These are phyloP conservation scores for Tethya wilhelma DNA, from an alignment of 37 sponge, comb jelly and placozoan genomes.

Conservation along the genomic window DNA sequence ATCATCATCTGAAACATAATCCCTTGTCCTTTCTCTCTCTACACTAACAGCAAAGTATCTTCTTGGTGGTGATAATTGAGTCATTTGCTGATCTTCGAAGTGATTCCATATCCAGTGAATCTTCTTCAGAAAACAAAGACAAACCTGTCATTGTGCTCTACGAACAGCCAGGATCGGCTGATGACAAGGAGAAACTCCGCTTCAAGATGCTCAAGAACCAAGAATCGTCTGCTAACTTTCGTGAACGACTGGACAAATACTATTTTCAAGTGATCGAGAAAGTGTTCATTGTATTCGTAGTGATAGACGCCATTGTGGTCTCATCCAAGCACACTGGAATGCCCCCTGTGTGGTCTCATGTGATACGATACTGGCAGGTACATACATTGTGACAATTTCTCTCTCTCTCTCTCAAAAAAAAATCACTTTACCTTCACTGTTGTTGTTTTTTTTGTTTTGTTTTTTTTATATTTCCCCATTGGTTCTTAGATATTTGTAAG, in stretches of 20 bases:
- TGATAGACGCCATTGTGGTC: conserved; percentile 64
- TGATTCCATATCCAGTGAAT: conserved; percentile 36
- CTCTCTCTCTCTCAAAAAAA: not conserved
- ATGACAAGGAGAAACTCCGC: conserved; percentile 24
- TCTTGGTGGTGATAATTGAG: conserved; percentile 86
- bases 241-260: not conserved
- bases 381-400: not conserved
- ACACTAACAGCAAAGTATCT: conserved; percentile 67
- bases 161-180: not conserved
- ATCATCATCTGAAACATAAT: not conserved
- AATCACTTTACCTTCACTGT: no score
- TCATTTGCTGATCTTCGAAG: conserved; percentile 78
- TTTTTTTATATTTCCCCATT: not conserved
- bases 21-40: not conserved
- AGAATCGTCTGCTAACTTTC: conserved; percentile 14
- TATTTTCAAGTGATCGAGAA: conserved; percentile 36
- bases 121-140: conserved; percentile 5
- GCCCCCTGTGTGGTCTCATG: not conserved
- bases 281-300: conserved; percentile 48
- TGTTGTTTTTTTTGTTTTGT: not conserved
- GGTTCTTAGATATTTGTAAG: conserved; percentile 4
- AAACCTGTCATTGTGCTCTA: conserved; percentile 52
- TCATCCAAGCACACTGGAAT: conserved; percentile 35
- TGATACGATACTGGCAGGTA: conserved; percentile 44
- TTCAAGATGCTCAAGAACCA: conserved; percentile 25